phyloP scores from a whole-genome alignment of 2,888 invertebrate species.

The Amblyjoppa fuscipennis region DNA sequence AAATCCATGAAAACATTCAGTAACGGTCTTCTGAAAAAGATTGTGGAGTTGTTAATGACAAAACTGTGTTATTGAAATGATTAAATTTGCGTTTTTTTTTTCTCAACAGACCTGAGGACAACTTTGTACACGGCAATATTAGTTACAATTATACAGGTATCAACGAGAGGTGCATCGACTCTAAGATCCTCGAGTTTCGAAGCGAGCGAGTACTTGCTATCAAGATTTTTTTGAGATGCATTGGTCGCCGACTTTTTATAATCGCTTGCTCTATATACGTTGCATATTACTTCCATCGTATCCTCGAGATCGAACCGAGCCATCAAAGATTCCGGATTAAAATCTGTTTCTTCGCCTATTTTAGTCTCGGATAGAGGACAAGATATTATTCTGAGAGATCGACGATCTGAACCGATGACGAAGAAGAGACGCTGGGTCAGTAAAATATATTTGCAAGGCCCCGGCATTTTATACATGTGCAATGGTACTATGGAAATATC shows the following conservation, averaged over 20 bases:
- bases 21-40: conserved; percentile 82
- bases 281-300: conserved; percentile 86
- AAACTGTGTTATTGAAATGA: neutral
- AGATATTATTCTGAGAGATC: conserved; percentile 86
- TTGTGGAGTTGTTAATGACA: neutral
- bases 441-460: conserved; percentile 88
- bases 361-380: conserved; percentile 87
- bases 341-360: conserved; percentile 86
- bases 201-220: conserved; percentile 83
- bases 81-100: neutral
- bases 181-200: conserved; percentile 85
- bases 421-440: conserved; percentile 90
- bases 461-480: conserved; percentile 90
- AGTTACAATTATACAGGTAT: conserved; percentile 88
- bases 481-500: conserved; percentile 89
- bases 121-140: conserved; percentile 88
- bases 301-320: conserved; percentile 87
- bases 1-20: conserved; percentile 87
- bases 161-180: conserved; percentile 85
- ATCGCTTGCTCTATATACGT: conserved; percentile 86
- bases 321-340: conserved; percentile 87
- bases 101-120: conserved; percentile 85
- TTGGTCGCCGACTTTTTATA: conserved; percentile 77
- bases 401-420: conserved; percentile 86
- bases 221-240: conserved; percentile 78